Evolutionary conservation across 1,140 invertebrate genomes (phyloP).

Genomic region (Ceratina calcarata): DNA sequence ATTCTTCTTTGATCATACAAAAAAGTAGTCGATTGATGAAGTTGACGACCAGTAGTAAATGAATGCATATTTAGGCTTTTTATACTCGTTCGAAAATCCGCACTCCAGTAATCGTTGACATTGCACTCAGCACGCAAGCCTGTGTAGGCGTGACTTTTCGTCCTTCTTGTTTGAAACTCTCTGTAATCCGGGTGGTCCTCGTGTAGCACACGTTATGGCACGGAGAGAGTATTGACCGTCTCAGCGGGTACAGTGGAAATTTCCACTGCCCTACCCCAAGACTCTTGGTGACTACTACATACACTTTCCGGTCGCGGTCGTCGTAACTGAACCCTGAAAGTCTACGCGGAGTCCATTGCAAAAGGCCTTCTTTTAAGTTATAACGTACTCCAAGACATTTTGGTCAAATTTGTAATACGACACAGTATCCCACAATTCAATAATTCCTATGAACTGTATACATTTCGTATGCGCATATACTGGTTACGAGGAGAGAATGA

Average conservation of each 20-base stretch:
- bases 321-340: constrained; percentile 51
- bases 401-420: constrained; percentile 1
- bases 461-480: not conserved
- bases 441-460: no score
- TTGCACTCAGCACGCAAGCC: not conserved
- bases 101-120: not conserved
- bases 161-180: constrained; percentile 38
- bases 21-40: no score
- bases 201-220: constrained; percentile 61
- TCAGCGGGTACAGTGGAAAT: constrained; percentile 77
- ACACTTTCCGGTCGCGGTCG: constrained; percentile 42
- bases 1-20: no score
- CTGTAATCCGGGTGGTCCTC: constrained; percentile 58
- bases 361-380: no score
- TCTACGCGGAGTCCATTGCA: constrained; percentile 27
- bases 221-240: constrained; percentile 78
- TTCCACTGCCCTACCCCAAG: constrained; percentile 78
- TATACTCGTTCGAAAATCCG: no score
- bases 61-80: no score
- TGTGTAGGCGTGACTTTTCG: not conserved
- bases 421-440: constrained; percentile 3
- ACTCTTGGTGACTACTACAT: constrained; percentile 55
- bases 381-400: not conserved
- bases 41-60: no score
- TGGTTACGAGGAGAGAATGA: no score